Evolutionary conservation across 2,888 invertebrate genomes (phyloP).

Genomic region (Agrotis ipsilon): DNA sequence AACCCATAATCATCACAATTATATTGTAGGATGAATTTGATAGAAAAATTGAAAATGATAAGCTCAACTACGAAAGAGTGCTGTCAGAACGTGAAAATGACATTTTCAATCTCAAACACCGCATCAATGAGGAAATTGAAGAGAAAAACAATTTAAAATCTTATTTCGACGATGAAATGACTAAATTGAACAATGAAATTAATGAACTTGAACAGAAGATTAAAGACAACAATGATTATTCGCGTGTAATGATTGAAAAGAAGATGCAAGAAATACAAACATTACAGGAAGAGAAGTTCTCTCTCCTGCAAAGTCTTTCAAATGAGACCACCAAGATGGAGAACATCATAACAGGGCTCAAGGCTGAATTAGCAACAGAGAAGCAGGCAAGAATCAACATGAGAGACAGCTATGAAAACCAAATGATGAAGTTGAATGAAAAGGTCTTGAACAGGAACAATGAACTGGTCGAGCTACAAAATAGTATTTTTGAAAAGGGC

Average conservation of each 20-base stretch:
- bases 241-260: conserved; percentile 74
- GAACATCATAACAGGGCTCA: conserved; percentile 74
- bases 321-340: conserved; percentile 80
- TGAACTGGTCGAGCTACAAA: conserved; percentile 84
- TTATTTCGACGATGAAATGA: conserved; percentile 77
- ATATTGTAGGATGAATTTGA: conserved; percentile 72
- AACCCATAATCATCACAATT: conserved; percentile 1
- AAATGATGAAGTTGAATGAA: conserved; percentile 84
- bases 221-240: conserved; percentile 76
- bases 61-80: conserved; percentile 67
- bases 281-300: conserved; percentile 83
- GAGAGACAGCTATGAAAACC: conserved; percentile 81
- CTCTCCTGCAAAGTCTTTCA: conserved; percentile 79
- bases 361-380: conserved; percentile 77
- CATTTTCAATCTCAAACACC: conserved; percentile 80
- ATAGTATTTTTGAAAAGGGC: conserved; percentile 80
- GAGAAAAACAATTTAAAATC: conserved; percentile 77
- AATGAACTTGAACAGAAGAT: conserved; percentile 82
- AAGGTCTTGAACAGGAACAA: conserved; percentile 85
- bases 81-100: conserved; percentile 79
- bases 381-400: conserved; percentile 76
- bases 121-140: conserved; percentile 82
- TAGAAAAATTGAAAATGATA: conserved; percentile 74
- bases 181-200: conserved; percentile 80
- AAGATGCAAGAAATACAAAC: conserved; percentile 82